phyloP scores from a whole-genome alignment of 2,888 invertebrate genomes.

The Odontocerum albicorne region DNA sequence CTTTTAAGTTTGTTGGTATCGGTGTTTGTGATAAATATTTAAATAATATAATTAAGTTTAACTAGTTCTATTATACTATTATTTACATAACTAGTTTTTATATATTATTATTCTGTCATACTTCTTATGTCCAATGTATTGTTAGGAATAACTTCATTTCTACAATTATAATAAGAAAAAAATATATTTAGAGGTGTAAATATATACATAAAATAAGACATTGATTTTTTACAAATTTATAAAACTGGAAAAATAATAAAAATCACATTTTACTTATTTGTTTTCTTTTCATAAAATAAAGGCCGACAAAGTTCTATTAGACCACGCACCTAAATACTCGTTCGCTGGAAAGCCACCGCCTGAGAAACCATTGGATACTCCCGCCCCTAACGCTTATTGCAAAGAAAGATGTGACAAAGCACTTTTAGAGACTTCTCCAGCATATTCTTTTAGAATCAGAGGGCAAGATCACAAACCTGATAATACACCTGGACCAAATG shows the following conservation, averaged over 20 bases:
- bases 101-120: background rate
- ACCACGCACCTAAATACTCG: constrained; percentile 66
- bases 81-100: background rate
- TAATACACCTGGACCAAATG: constrained; percentile 66
- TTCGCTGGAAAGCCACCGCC: constrained; percentile 65
- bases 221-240: background rate
- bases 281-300: constrained; percentile 42
- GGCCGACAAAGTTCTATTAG: constrained; percentile 51
- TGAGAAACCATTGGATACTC: constrained; percentile 62
- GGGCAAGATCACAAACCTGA: constrained; percentile 44
- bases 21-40: constrained; percentile 22
- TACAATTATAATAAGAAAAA: background rate
- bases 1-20: constrained; percentile 11
- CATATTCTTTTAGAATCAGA: constrained; percentile 57
- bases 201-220: background rate
- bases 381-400: constrained; percentile 60
- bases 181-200: background rate
- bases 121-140: background rate
- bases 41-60: constrained; percentile 9
- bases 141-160: background rate
- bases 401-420: constrained; percentile 64
- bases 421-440: constrained; percentile 54
- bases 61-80: background rate
- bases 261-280: no score
- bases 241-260: no score